Evolutionary conservation across 2,113 vertebrate species (phyloP).

Genomic region (Motacilla tschutschensis): DNA sequence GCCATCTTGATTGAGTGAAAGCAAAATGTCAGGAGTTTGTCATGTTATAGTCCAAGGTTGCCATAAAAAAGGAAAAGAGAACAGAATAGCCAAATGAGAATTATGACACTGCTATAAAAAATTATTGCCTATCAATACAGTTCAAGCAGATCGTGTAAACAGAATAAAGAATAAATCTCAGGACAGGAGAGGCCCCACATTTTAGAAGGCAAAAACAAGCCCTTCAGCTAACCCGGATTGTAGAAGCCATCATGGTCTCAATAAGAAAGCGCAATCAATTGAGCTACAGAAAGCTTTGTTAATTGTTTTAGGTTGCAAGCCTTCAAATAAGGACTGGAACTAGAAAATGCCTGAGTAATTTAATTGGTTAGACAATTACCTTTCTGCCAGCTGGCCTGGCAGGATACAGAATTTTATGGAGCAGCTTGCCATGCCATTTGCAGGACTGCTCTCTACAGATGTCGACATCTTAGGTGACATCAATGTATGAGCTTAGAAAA

Average conservation of each 20-base stretch:
- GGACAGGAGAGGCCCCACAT: neutral
- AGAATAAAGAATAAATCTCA: neutral
- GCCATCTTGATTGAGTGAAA: neutral
- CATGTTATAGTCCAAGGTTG: neutral
- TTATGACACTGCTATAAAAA: neutral
- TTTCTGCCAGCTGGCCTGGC: neutral
- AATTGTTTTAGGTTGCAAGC: neutral
- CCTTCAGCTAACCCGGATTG: neutral
- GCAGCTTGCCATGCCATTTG: constrained; percentile 4
- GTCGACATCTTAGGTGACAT: neutral
- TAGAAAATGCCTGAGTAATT: constrained; percentile 15
- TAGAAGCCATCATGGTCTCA: neutral
- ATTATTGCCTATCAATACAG: neutral
- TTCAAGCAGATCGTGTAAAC: neutral
- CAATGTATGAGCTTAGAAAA: neutral
- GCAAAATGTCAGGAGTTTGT: neutral
- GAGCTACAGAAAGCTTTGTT: neutral
- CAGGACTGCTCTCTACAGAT: neutral
- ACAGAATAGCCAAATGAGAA: neutral
- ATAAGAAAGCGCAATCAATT: neutral
- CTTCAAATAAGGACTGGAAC: neutral
- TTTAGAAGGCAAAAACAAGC: neutral
- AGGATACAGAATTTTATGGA: neutral
- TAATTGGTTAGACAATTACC: neutral
- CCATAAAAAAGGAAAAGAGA: neutral